phyloP scores from a whole-genome alignment of 2,888 invertebrate species.

The Sarcophaga subvicina region DNA sequence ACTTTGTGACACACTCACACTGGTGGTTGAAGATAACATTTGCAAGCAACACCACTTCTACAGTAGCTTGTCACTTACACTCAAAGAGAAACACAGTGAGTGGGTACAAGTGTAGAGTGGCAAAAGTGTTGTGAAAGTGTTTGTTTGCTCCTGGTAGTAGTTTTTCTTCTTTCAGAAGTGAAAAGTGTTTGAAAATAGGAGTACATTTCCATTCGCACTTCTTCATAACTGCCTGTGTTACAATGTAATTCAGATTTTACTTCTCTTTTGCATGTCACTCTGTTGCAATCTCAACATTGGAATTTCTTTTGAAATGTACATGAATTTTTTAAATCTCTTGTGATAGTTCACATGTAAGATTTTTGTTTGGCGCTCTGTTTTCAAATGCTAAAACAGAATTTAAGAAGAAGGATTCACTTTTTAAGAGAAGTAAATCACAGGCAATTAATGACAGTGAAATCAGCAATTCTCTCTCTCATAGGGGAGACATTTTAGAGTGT shows the following conservation, averaged over 20 bases:
- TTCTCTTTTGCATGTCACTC: background rate
- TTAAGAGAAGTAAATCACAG: too few relatives aligned
- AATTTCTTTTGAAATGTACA: conserved; percentile 32
- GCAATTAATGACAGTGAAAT: too few relatives aligned
- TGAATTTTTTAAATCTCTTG: conserved; percentile 37
- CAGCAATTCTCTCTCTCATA: too few relatives aligned
- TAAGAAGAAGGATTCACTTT: too few relatives aligned
- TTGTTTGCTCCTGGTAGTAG: background rate
- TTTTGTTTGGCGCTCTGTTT: too few relatives aligned
- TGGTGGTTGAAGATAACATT: background rate
- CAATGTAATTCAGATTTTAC: background rate
- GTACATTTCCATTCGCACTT: background rate
- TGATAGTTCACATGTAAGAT: too few relatives aligned
- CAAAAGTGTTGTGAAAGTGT: background rate
- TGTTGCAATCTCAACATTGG: background rate
- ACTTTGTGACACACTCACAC: background rate
- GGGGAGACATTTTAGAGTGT: too few relatives aligned
- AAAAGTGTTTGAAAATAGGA: background rate
- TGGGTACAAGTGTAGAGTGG: background rate
- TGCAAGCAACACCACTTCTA: background rate
- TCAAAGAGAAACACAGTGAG: background rate
- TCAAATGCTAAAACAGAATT: too few relatives aligned
- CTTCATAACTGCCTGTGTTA: background rate
- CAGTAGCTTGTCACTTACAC: background rate
- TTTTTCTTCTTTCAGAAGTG: background rate